Evolutionary conservation across 2,113 vertebrate species (phyloP).

Genomic region (Romanogobio albipinnatus): DNA sequence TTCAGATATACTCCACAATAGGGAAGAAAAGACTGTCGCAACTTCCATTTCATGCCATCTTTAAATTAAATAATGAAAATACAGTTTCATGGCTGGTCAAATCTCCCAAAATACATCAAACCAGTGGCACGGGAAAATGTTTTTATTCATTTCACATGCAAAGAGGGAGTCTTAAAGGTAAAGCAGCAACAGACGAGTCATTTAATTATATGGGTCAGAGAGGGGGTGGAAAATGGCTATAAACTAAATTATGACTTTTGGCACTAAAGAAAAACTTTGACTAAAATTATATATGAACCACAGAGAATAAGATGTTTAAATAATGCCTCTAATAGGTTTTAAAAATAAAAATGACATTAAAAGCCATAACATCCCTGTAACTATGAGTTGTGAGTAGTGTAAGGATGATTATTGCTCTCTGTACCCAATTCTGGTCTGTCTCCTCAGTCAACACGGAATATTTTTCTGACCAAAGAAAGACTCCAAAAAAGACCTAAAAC

Average conservation of each 20-base stretch:
- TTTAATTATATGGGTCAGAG: not conserved
- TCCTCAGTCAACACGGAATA: conserved; percentile 49
- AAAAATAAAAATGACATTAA: conserved; percentile 15
- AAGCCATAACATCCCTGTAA: not conserved
- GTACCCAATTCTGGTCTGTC: conserved; percentile 36
- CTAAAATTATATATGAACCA: not conserved
- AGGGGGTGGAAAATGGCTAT: not conserved
- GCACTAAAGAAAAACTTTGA: not conserved
- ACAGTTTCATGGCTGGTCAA: not conserved
- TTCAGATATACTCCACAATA: too few species aligned
- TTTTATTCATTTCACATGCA: not conserved
- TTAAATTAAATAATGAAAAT: too few species aligned
- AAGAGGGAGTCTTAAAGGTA: not conserved
- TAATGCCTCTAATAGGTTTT: conserved; percentile 23
- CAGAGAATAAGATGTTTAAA: not conserved
- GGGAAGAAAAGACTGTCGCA: too few species aligned
- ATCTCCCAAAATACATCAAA: not conserved
- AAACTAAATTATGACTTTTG: not conserved
- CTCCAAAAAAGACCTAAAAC: conserved; percentile 49
- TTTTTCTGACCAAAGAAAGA: conserved; percentile 53
- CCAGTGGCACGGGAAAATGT: not conserved
- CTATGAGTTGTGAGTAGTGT: conserved; percentile 28
- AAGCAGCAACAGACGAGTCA: not conserved
- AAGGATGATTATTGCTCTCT: conserved; percentile 30
- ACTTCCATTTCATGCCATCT: too few species aligned